Evolutionary conservation across 2,888 invertebrate species (phyloP), one percentile per base, ranked within the genome.

Genomic region (Frankliniella fusca): DNA sequence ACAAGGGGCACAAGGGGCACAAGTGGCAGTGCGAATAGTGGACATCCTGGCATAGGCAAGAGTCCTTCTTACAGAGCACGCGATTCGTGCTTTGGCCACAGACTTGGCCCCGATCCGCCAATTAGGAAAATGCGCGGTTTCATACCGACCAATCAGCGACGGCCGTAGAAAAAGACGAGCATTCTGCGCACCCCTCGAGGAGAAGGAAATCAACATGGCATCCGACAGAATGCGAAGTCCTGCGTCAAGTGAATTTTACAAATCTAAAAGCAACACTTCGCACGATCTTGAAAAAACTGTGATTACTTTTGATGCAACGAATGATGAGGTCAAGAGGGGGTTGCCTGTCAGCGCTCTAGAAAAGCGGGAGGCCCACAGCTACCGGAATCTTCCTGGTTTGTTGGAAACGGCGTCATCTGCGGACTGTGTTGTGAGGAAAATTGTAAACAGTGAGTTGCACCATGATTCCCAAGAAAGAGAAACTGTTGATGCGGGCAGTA

Each of bases 121-220:
- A 76, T 76, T 10, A 27, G 70, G 11, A 10, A 23, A 76, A 27
- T 76, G 70, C 70, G 70, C 70, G 70, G 70, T 76, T 76, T 23
- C 27, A 27, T 27, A 27, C 2, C 70, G 27, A 12, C 70, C 27
- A 76, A 76, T 76, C 70, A 76, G 23, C 23, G n/a, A 9, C 3
- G 23, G 27, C 70, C 70, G 27, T 23, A 76, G 23, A 23, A 76
- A 76, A 27, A 12, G 23, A n/a, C 70, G 27, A 23, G 70, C 70
- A 76, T 76, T 76, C 70, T 80, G 80, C 81, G 85, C 79, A 54
- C 70, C 79, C 81, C 38, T 85, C 84, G 85, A 85, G 85, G 84
- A 85, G 85, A 84, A 85, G 83, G 84, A 86, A 87, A 86, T 85
- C 87, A 89, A 89, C 88, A 89, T 89, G 89, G 89, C 88, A 87